These are phyloP conservation scores for Semnornis frantzii DNA, from an alignment of 2,113 vertebrate species.

Conservation along the genomic window DNA sequence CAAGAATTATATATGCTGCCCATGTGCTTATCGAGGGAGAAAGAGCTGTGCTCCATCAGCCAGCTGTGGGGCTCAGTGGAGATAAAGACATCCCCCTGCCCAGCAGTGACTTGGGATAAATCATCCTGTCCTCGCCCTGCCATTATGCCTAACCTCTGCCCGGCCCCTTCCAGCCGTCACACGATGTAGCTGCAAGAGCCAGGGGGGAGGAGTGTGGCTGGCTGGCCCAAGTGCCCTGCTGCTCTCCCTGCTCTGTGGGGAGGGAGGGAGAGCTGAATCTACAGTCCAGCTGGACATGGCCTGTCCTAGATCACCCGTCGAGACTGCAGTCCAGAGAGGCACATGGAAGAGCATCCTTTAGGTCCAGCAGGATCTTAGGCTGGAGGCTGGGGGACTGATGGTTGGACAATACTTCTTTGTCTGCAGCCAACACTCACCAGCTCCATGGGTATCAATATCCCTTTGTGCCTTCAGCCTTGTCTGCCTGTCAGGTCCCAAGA, in stretches of 20 bases:
- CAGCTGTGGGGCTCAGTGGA: background rate
- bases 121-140: slow-evolving; percentile 50
- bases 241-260: background rate
- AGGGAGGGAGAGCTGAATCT: background rate
- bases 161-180: slow-evolving; percentile 11
- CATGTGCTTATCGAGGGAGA: slow-evolving; percentile 45
- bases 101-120: slow-evolving; percentile 43
- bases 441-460: background rate
- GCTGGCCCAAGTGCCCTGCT: background rate
- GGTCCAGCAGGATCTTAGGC: accelerated
- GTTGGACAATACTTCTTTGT: background rate
- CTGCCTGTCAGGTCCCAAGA: background rate
- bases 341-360: accelerated
- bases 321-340: background rate
- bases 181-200: background rate
- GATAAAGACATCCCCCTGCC: slow-evolving; percentile 59
- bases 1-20: slow-evolving; percentile 42
- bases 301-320: accelerated
- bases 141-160: slow-evolving; percentile 23
- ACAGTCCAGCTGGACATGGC: background rate
- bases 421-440: background rate
- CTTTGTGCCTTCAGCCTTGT: background rate
- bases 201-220: background rate
- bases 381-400: background rate
- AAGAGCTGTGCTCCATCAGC: slow-evolving; percentile 27